These are phyloP conservation scores for Trileptium ribeirensis DNA, from an alignment of 2,888 invertebrate genomes.

Conservation along the genomic window DNA sequence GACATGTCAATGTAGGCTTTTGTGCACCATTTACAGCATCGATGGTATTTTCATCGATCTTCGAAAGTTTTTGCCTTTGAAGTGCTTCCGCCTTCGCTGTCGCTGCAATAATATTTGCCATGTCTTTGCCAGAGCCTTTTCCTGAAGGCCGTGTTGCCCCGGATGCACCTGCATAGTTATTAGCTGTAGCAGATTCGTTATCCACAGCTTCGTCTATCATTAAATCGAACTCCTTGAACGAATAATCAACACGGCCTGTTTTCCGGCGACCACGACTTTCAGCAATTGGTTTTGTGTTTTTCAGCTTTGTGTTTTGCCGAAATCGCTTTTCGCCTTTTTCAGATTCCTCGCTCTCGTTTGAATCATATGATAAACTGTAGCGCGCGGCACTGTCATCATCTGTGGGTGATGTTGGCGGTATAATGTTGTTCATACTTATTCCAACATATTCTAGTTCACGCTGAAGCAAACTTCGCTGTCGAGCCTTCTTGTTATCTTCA, in stretches of 20 bases:
- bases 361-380: too few relatives aligned
- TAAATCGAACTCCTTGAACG: constrained; percentile 85
- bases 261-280: background rate
- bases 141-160: constrained; percentile 59
- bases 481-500: background rate
- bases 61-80: constrained; percentile 6
- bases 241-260: constrained; percentile 60
- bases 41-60: too few relatives aligned
- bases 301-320: background rate
- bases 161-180: constrained; percentile 25
- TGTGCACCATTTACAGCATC: background rate
- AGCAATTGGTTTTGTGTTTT: constrained; percentile 10
- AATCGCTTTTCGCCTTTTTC: background rate
- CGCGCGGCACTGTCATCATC: background rate
- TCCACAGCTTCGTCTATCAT: constrained; percentile 75
- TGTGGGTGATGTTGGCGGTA: constrained; percentile 46
- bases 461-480: constrained; percentile 37
- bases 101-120: constrained; percentile 67
- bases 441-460: constrained; percentile 65
- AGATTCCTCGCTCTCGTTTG: constrained; percentile 49
- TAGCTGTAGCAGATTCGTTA: constrained; percentile 25
- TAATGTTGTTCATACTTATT: constrained; percentile 67
- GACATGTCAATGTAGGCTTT: background rate
- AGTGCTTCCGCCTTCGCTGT: constrained; percentile 10
- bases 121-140: constrained; percentile 80